These are phyloP conservation scores for Calephelis virginiensis DNA, from an alignment of 1,140 invertebrate genomes.

Conservation along the genomic window DNA sequence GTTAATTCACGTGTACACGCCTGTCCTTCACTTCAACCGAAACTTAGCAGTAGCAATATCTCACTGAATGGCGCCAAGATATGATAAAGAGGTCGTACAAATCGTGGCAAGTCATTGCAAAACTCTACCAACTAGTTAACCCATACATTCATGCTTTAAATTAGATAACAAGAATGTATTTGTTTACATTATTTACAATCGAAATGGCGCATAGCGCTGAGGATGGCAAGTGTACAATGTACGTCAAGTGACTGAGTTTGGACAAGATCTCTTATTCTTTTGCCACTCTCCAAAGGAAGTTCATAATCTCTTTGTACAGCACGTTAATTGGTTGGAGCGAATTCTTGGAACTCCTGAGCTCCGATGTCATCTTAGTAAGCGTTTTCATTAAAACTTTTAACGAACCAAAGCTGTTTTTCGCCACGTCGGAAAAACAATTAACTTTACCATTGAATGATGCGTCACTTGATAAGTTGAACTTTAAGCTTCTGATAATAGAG, in stretches of 20 bases:
- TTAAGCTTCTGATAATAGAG: neutral
- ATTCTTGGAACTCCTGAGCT: constrained; percentile 15
- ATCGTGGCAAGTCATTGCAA: too few relatives aligned
- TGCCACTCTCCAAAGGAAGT: neutral
- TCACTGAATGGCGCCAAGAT: too few relatives aligned
- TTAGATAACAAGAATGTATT: constrained; percentile 10
- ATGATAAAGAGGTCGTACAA: too few relatives aligned
- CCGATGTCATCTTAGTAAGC: constrained; percentile 11
- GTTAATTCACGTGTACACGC: too few relatives aligned
- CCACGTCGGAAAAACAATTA: constrained; percentile 4
- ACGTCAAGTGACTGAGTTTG: too few relatives aligned
- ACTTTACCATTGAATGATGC: neutral
- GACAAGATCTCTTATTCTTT: too few relatives aligned
- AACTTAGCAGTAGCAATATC: too few relatives aligned
- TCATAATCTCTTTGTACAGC: constrained; percentile 1
- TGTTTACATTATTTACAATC: too few relatives aligned
- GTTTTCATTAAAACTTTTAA: constrained; percentile 18
- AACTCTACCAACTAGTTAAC: too few relatives aligned
- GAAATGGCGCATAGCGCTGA: too few relatives aligned
- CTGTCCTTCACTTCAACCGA: too few relatives aligned
- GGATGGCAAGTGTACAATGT: too few relatives aligned
- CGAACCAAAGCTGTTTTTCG: constrained; percentile 11
- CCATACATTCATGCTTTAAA: constrained; percentile 24
- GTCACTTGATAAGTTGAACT: neutral
- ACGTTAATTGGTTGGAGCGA: constrained; percentile 11